Percentiles rank a stretch among this genome's conserved stretches.
phyloP scores from a whole-genome alignment of 1,140 invertebrate species.

The Lasioglossum albipes region DNA sequence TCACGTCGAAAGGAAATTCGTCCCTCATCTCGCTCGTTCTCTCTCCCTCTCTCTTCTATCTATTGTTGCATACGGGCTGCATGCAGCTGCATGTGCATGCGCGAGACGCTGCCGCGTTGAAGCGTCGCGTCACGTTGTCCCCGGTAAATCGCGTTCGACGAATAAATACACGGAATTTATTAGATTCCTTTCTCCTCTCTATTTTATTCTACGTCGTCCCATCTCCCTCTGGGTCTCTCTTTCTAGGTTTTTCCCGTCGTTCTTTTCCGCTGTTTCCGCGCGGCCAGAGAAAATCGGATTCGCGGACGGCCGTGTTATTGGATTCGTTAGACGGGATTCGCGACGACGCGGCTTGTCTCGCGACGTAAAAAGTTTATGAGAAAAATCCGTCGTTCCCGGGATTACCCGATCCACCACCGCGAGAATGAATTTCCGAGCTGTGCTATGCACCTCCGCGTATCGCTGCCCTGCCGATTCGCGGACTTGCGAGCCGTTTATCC shows the following conservation, averaged over 20 bases:
- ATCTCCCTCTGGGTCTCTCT: too few relatives aligned
- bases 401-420: neutral
- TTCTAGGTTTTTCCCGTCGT: too few relatives aligned
- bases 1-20: neutral
- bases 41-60: too few relatives aligned
- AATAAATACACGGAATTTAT: conserved; percentile 3
- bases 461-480: too few relatives aligned
- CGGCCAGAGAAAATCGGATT: neutral
- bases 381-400: neutral
- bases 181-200: neutral
- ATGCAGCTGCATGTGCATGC: too few relatives aligned
- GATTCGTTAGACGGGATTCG: neutral
- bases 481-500: too few relatives aligned
- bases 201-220: neutral
- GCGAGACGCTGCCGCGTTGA: neutral
- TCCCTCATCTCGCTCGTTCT: neutral
- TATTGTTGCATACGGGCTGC: too few relatives aligned
- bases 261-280: neutral
- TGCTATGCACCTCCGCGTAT: too few relatives aligned
- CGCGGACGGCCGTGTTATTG: conserved; percentile 1
- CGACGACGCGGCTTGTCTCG: neutral
- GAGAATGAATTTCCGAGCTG: neutral
- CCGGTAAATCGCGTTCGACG: neutral
- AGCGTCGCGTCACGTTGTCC: conserved; percentile 1
- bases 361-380: neutral